A percentile compares a stretch with the other conserved stretches of the same genome.
Evolutionary conservation across 2,888 invertebrate species (phyloP).

Genomic region (Lordiphosa andalusiaca): DNA sequence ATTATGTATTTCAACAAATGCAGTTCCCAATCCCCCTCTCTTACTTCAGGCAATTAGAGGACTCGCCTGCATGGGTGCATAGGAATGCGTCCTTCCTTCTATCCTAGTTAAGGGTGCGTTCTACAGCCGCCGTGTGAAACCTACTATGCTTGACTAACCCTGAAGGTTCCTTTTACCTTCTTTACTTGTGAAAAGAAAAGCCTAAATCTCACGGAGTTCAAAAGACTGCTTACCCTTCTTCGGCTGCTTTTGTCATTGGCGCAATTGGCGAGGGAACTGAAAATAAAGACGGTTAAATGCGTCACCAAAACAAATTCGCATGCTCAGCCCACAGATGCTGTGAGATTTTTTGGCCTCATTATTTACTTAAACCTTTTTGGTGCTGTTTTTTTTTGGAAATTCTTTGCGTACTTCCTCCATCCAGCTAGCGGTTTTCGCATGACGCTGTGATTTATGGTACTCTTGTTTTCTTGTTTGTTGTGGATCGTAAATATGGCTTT

Average conservation of each 20-base stretch:
- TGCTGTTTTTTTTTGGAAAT: constrained; percentile 9
- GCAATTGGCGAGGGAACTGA: neutral
- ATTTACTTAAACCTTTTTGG: constrained; percentile 33
- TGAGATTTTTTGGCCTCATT: constrained; percentile 31
- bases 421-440: constrained; percentile 14
- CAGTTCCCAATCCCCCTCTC: constrained; percentile 2
- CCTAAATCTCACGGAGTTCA: constrained; percentile 46
- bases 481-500: constrained; percentile 1
- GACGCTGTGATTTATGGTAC: constrained; percentile 28
- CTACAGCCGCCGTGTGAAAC: constrained; percentile 50
- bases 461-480: constrained; percentile 4
- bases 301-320: constrained; percentile 29
- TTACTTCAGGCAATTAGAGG: constrained; percentile 26
- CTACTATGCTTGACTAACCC: constrained; percentile 30
- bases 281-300: constrained; percentile 22
- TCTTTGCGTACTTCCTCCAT: constrained; percentile 34
- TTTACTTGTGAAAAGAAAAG: neutral
- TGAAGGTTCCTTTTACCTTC: constrained; percentile 20
- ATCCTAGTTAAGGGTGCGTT: constrained; percentile 50
- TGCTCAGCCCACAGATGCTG: constrained; percentile 32
- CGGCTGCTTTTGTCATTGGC: constrained; percentile 26
- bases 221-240: constrained; percentile 48
- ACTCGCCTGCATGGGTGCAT: constrained; percentile 38
- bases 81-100: constrained; percentile 22
- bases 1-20: constrained; percentile 47